Conservation (phyloP, 2,888 invertebrate genomes). For the Didymodactylos carnosus region DNA sequence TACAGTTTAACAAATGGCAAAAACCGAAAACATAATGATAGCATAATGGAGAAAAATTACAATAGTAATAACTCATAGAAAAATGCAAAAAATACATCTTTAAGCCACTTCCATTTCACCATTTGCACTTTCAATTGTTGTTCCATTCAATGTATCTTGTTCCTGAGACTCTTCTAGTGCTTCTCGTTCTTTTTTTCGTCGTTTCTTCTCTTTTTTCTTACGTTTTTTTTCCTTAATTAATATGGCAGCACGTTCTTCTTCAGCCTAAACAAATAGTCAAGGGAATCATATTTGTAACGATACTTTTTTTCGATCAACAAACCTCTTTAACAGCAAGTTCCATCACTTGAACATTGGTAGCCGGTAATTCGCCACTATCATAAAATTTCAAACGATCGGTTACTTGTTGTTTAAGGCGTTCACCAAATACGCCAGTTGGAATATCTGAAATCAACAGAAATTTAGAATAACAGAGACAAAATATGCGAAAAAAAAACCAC, state of each 20-base stretch:
- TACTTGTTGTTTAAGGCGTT: slow-evolving; percentile 40
- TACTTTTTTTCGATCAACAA: no score
- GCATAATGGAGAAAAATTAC: no score
- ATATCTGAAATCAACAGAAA: slow-evolving; percentile 22
- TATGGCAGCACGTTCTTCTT: not conserved
- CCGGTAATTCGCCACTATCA: slow-evolving; percentile 78
- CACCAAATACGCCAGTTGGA: slow-evolving; percentile 33
- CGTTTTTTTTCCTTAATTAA: not conserved
- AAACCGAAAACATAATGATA: no score
- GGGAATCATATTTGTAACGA: no score
- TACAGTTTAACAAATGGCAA: no score
- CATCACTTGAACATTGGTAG: slow-evolving; percentile 93
- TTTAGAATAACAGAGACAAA: not conserved
- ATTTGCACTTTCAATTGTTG: not conserved
- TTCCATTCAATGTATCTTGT: not conserved
- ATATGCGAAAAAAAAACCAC: slow-evolving; percentile 15
- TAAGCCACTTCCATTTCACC: not conserved
- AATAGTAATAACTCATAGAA: no score
- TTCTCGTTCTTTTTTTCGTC: not conserved
- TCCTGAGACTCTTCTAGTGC: not conserved
- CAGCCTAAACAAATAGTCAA: no score
- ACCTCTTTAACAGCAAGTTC: slow-evolving; percentile 64
- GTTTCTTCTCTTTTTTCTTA: slow-evolving; percentile 2
- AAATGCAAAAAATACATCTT: not conserved
- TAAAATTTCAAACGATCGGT: slow-evolving; percentile 80